Percentiles rank a stretch among this genome's conserved stretches.
Conservation (phyloP, 2,888 invertebrate genomes). For the Drosophila rellima region DNA sequence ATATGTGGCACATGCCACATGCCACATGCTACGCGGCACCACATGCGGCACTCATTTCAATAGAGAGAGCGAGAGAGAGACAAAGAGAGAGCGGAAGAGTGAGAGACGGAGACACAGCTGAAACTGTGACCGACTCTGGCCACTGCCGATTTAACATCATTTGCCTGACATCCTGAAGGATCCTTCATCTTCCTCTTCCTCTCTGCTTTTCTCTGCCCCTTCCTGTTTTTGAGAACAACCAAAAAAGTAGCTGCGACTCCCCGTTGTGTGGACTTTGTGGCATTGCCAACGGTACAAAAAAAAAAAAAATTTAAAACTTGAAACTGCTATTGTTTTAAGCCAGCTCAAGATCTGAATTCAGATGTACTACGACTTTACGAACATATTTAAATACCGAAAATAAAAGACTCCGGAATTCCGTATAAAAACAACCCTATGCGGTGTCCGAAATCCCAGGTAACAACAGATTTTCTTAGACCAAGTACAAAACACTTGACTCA, state of each 20-base stretch:
- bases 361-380: too few relatives aligned
- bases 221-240: too few relatives aligned
- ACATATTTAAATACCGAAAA: too few relatives aligned
- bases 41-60: conserved; percentile 27
- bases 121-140: conserved; percentile 23
- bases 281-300: conserved; percentile 42
- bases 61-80: background rate
- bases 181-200: background rate
- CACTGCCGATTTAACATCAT: conserved; percentile 60
- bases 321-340: conserved; percentile 3
- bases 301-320: background rate
- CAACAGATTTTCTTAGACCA: too few relatives aligned
- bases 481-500: too few relatives aligned
- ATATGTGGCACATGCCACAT: conserved; percentile 28
- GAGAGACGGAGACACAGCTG: too few relatives aligned
- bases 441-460: too few relatives aligned
- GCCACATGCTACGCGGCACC: conserved; percentile 31
- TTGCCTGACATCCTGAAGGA: conserved; percentile 43
- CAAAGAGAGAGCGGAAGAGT: too few relatives aligned
- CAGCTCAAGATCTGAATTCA: conserved; percentile 6
- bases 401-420: too few relatives aligned
- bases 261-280: conserved; percentile 22
- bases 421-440: too few relatives aligned
- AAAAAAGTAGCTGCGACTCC: background rate
- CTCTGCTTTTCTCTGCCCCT: background rate